phyloP scores from a whole-genome alignment of 2,888 invertebrate species.

The Hemaris fuciformis region DNA sequence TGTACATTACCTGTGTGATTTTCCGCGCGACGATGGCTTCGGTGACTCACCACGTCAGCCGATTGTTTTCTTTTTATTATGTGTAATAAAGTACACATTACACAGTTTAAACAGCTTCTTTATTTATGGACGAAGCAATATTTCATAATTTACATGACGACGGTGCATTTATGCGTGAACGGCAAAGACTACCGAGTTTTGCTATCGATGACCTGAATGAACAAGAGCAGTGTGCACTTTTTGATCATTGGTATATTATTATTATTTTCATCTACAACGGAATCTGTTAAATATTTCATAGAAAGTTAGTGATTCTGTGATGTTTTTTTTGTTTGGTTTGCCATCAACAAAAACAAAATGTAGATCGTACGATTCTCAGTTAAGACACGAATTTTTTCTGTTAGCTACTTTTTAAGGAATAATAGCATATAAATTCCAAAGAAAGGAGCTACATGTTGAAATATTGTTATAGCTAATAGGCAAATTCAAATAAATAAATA shows the following conservation, averaged over 20 bases:
- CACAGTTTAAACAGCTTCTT: neutral
- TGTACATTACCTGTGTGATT: constrained; percentile 45
- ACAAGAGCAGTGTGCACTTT: neutral
- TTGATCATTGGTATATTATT: neutral
- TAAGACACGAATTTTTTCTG: no score
- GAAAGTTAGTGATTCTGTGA: no score
- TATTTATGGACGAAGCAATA: neutral
- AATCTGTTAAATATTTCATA: no score
- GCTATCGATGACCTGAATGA: neutral
- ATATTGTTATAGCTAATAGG: no score
- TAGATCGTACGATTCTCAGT: no score
- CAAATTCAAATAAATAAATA: no score
- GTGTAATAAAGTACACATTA: constrained; percentile 2
- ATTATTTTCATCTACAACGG: neutral
- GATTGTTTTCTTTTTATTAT: constrained; percentile 26
- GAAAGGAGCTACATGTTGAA: no score
- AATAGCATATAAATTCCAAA: no score
- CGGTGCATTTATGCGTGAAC: neutral
- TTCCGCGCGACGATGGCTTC: constrained; percentile 31
- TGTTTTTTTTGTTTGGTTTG: no score
- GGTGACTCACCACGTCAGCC: constrained; percentile 46
- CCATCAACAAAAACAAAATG: no score
- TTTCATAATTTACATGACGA: neutral
- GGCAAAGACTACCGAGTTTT: neutral
- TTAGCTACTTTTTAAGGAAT: no score